Evolutionary conservation across 37 sponge, comb jelly and placozoan species (phyloP).

Genomic region (Spongia lamella): DNA sequence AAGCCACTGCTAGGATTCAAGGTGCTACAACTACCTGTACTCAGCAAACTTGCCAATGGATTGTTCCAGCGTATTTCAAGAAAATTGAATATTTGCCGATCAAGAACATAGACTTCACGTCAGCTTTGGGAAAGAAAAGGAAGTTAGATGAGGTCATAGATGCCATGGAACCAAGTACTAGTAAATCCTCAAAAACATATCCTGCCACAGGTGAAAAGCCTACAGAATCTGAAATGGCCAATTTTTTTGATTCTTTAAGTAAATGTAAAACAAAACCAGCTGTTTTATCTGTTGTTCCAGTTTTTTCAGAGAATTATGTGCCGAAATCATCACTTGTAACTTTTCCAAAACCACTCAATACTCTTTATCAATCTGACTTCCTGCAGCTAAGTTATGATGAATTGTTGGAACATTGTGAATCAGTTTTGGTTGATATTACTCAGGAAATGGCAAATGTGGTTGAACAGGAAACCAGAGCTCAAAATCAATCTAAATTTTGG

Average conservation of each 20-base stretch:
- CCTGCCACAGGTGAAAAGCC: too few species aligned
- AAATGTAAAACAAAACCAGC: conserved; percentile 21
- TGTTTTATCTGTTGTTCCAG: conserved; percentile 15
- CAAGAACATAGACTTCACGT: conserved; percentile 20
- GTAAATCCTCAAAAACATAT: conserved; percentile 3
- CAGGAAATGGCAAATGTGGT: not conserved
- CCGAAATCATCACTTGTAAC: not conserved
- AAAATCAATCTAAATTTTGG: conserved; percentile 16
- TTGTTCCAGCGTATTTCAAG: too few species aligned
- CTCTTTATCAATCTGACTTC: not conserved
- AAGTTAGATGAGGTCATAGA: too few species aligned
- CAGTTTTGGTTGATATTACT: conserved; percentile 5
- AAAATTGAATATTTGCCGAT: too few species aligned
- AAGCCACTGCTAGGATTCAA: conserved; percentile 2
- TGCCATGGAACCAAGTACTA: too few species aligned
- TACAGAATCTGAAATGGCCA: too few species aligned
- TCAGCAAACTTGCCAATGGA: too few species aligned
- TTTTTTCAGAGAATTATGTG: conserved; percentile 12
- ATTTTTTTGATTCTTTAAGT: not conserved
- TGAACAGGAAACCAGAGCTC: conserved; percentile 15
- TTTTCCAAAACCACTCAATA: conserved; percentile 7
- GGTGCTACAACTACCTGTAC: too few species aligned
- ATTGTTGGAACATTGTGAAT: conserved; percentile 4
- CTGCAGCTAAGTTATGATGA: not conserved
- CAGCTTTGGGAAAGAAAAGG: too few species aligned